These are phyloP conservation scores for Heteromyza rotundicornis DNA, from an alignment of 2,888 invertebrate genomes.

Conservation along the genomic window DNA sequence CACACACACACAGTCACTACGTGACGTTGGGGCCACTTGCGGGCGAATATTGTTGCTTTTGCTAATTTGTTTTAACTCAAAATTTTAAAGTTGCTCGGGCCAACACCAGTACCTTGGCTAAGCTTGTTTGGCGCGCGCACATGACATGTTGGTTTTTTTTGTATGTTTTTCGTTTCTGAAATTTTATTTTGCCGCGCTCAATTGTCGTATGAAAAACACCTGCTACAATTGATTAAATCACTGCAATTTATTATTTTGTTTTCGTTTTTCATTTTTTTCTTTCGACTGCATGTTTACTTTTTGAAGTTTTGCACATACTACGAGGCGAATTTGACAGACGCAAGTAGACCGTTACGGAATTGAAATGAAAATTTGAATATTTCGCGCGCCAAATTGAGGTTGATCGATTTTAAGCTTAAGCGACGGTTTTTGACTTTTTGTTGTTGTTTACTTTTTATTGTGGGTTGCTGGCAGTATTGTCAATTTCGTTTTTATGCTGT, in stretches of 20 bases:
- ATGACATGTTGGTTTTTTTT: no score
- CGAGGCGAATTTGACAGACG: no score
- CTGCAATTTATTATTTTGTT: slow-evolving; percentile 48
- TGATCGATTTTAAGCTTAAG: no score
- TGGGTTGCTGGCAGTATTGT: no score
- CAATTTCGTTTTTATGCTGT: no score
- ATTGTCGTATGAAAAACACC: slow-evolving; percentile 50
- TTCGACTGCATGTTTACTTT: neutral
- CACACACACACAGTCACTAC: slow-evolving; percentile 28
- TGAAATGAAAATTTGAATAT: no score
- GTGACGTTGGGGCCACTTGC: slow-evolving; percentile 13
- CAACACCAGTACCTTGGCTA: neutral
- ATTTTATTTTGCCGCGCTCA: slow-evolving; percentile 33
- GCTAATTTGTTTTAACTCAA: neutral
- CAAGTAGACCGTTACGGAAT: no score
- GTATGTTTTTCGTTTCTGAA: neutral
- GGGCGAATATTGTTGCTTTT: neutral
- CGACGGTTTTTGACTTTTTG: no score
- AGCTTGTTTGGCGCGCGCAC: neutral
- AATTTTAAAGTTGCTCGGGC: neutral
- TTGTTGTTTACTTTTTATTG: no score
- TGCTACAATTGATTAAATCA: slow-evolving; percentile 53
- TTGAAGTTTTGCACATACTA: neutral
- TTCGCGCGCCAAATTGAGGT: no score
- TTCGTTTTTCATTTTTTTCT: neutral